Conservation (phyloP, 2,113 vertebrate species). For the Poeciliopsis prolifica region DNA sequence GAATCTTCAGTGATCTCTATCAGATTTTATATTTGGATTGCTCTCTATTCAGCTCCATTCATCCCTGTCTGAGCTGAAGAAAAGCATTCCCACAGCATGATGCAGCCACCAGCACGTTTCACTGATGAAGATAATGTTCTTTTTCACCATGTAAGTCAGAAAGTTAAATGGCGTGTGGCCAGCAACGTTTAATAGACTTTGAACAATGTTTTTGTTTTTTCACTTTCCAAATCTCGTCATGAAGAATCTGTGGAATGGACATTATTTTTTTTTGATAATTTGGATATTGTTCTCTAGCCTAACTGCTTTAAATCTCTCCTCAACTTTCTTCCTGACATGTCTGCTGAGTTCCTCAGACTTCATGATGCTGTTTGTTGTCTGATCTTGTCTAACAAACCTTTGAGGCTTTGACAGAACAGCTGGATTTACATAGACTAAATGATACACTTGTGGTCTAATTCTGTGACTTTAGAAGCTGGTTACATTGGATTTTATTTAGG, state of each 20-base stretch:
- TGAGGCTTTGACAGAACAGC: neutral
- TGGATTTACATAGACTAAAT: neutral
- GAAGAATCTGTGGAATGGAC: neutral
- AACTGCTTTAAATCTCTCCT: neutral
- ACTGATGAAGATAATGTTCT: too few species aligned
- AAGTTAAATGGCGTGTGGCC: neutral
- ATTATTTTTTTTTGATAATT: neutral
- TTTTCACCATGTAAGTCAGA: neutral
- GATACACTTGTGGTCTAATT: neutral
- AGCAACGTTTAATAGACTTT: neutral
- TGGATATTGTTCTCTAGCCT: neutral
- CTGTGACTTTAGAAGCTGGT: neutral
- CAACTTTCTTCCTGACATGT: neutral
- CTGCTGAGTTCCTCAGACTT: neutral
- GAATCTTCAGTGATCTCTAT: too few species aligned
- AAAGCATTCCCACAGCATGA: too few species aligned
- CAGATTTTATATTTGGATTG: too few species aligned
- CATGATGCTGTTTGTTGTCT: neutral
- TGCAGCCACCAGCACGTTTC: too few species aligned
- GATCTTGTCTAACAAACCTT: neutral
- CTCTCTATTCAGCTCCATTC: too few species aligned
- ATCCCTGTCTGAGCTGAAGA: too few species aligned
- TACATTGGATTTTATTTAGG: neutral
- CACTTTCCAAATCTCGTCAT: neutral
- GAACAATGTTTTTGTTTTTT: neutral